Base-by-base conservation (phyloP, 1,140 invertebrate genomes). In the Drosophila sp. region DNA sequence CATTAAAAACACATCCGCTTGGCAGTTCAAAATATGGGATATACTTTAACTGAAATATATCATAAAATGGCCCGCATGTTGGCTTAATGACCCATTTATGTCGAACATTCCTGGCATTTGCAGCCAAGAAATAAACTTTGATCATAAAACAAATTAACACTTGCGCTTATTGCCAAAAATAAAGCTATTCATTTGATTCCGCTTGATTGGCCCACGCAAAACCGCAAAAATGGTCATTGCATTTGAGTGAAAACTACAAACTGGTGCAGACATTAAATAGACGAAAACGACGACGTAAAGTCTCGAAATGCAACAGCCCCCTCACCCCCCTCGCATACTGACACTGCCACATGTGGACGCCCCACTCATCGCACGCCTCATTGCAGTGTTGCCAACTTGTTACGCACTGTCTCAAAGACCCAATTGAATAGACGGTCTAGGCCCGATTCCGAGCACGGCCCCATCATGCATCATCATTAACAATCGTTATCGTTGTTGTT, bases 391-490 rank as follows among this genome's bases (percentile, higher is more conserved):
- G 66, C 32, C 72, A 70, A 71, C 57, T 74, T 74, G 72, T 71
- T 74, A 74, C 72, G 72, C 72, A 72, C 53, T 41, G 51, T 27
- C 51, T 16, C 54, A 56, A 0, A 69, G 56, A 69, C 48, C 71
- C 72, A 36, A 69, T 63, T 69, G 54, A 67, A 53, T 40, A 38
- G 16, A 53, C 29, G 25, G 45, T 34, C 63, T 21, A 41, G 54
- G 21, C 56, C 50, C 54, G 36, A 27, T 38, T 36, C 34, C 34
- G 14, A 9, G 8, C 41, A 43, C 40, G 16, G 34, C 54, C 45
- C 50, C 58, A 53, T 41, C 72, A 74, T 74, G 65, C 72, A 74
- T 74, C 72, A 74, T 74, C 72, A 74, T 74, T 74, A 74, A 58
- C 57, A 69, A 62, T 48, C 50, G 57, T 50, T 46, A 51, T 56